Evolutionary conservation across 2,888 invertebrate species (phyloP).

Genomic region (Athripsodes cinereus): DNA sequence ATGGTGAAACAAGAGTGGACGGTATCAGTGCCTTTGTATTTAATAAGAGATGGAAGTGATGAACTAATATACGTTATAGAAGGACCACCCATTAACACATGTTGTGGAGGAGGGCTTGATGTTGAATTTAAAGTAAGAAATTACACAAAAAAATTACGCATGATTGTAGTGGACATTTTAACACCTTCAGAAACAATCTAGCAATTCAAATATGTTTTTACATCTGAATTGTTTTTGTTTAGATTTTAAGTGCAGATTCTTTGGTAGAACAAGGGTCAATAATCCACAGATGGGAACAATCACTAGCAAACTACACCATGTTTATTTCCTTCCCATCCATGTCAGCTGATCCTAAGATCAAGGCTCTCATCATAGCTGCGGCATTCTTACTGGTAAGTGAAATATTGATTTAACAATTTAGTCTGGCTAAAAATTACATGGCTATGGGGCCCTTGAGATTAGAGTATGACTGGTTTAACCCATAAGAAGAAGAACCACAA

Average conservation of each 20-base stretch:
- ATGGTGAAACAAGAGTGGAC: conserved; percentile 64
- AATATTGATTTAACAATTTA: too few relatives aligned
- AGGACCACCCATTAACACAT: conserved; percentile 63
- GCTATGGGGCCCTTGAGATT: too few relatives aligned
- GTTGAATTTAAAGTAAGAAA: conserved; percentile 57
- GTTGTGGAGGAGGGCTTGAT: conserved; percentile 53
- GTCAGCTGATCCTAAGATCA: conserved; percentile 67
- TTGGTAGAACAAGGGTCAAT: conserved; percentile 60
- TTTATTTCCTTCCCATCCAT: conserved; percentile 66
- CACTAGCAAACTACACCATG: conserved; percentile 64
- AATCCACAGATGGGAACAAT: conserved; percentile 65
- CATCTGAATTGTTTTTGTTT: conserved; percentile 23
- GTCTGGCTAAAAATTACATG: too few relatives aligned
- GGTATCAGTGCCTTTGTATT: conserved; percentile 59
- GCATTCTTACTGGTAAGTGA: conserved; percentile 74
- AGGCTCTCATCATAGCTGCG: conserved; percentile 74
- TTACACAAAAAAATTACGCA: too few relatives aligned
- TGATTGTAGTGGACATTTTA: not conserved
- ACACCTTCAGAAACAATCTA: not conserved
- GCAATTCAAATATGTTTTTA: not conserved
- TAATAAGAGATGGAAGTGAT: conserved; percentile 58
- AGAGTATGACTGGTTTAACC: too few relatives aligned
- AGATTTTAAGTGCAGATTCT: conserved; percentile 55
- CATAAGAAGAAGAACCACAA: too few relatives aligned
- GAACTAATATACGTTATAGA: conserved; percentile 63